Conservation (phyloP, 2,888 invertebrate species). For the Callyntrura sp. region DNA sequence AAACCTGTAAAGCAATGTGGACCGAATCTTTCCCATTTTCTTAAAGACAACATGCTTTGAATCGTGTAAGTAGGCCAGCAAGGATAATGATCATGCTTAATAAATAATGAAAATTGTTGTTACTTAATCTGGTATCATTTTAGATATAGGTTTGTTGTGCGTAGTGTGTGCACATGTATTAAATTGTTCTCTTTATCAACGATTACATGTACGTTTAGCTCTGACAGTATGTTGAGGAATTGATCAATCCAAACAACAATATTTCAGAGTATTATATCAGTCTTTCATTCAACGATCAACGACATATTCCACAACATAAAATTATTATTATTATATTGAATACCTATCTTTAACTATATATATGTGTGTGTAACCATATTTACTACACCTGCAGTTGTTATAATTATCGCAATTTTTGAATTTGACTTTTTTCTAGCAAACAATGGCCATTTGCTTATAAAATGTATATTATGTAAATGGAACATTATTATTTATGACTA, state of each 20-base stretch:
- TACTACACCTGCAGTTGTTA: constrained; percentile 6
- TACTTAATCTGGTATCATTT: neutral
- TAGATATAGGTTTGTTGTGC: neutral
- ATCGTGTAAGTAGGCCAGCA: neutral
- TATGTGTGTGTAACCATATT: too few relatives aligned
- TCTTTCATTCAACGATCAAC: constrained; percentile 74
- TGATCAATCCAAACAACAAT: constrained; percentile 43
- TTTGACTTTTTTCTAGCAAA: neutral
- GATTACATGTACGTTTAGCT: constrained; percentile 48
- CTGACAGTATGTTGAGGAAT: constrained; percentile 55
- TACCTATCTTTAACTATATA: too few relatives aligned
- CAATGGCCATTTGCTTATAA: neutral
- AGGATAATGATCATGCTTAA: neutral
- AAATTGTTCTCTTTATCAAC: constrained; percentile 29
- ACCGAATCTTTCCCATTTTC: neutral
- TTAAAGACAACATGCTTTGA: neutral
- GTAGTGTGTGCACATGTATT: neutral
- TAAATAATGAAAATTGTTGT: neutral
- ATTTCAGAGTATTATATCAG: constrained; percentile 73
- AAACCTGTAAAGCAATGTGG: too few relatives aligned
- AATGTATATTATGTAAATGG: neutral
- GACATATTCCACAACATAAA: constrained; percentile 56
- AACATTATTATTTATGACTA: neutral
- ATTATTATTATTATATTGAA: neutral
- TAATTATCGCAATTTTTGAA: neutral